Evolutionary conservation across 53 echinoderm and acorn worm genomes (phyloP).

Genomic region (Mesocentrotus franciscanus): DNA sequence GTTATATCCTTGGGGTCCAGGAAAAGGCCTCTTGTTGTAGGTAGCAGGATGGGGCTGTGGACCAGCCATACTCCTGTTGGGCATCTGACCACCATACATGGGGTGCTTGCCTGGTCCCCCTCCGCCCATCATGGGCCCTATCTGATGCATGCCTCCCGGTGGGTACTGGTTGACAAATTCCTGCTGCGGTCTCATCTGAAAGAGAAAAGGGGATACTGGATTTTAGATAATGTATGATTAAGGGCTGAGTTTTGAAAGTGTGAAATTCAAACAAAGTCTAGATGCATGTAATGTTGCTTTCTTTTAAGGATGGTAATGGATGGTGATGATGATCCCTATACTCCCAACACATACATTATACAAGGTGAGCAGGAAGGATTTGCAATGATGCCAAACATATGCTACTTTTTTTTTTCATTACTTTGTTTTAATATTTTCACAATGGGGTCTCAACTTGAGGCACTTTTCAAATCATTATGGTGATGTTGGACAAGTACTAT

Average conservation of each 20-base stretch:
- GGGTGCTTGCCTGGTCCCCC: conserved; percentile 75
- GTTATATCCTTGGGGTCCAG: conserved; percentile 77
- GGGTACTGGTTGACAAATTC: conserved; percentile 87
- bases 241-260: neutral
- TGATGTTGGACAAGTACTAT: too few relatives aligned
- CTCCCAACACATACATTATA: too few relatives aligned
- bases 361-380: too few relatives aligned
- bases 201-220: neutral
- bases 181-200: conserved; percentile 90
- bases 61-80: conserved; percentile 69
- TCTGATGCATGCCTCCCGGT: conserved; percentile 81
- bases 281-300: too few relatives aligned
- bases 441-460: too few relatives aligned
- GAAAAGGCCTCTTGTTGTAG: conserved; percentile 92
- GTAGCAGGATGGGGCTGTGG: conserved; percentile 79
- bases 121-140: conserved; percentile 69
- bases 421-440: too few relatives aligned
- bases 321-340: too few relatives aligned
- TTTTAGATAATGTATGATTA: neutral
- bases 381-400: too few relatives aligned
- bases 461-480: too few relatives aligned
- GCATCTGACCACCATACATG: conserved; percentile 82
- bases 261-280: too few relatives aligned
- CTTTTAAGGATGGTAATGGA: too few relatives aligned
- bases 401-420: too few relatives aligned